Conservation (phyloP, 2,797 vertebrate genomes). For the Smutsia gigantea region DNA sequence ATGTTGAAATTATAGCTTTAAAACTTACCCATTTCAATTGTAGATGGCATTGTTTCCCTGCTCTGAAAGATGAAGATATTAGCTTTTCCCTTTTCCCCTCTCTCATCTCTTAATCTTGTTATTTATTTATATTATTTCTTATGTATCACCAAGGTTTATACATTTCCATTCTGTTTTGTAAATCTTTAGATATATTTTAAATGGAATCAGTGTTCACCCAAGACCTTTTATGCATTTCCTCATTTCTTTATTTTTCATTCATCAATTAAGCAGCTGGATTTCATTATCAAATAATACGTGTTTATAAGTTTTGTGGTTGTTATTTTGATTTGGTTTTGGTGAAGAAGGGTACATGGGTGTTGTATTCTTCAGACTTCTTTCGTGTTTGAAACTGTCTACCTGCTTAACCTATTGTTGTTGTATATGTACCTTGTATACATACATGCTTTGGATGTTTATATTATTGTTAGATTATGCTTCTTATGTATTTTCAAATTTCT, state of each 20-base stretch:
- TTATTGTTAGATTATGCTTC: background rate
- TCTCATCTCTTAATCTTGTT: background rate
- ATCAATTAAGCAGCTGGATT: background rate
- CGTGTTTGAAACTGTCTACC: background rate
- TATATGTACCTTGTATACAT: background rate
- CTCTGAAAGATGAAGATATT: background rate
- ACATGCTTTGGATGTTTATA: background rate
- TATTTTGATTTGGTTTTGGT: background rate
- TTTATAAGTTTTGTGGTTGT: background rate
- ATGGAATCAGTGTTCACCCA: background rate
- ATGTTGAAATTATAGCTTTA: conserved; percentile 10
- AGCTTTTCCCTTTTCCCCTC: background rate
- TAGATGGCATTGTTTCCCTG: background rate
- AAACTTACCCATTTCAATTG: background rate
- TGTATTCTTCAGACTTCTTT: background rate
- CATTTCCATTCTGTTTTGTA: background rate
- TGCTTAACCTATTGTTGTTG: background rate
- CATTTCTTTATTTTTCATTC: background rate
- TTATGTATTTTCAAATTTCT: background rate
- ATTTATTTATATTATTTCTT: background rate
- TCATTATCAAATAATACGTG: background rate
- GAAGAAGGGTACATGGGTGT: background rate
- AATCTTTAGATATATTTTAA: conserved; percentile 3
- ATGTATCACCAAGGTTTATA: background rate
- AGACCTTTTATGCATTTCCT: background rate